A percentile compares a stretch with the other conserved stretches of the same genome.
Evolutionary conservation across 2,888 invertebrate genomes (phyloP).

Genomic region (Shargacucullia verbasci): DNA sequence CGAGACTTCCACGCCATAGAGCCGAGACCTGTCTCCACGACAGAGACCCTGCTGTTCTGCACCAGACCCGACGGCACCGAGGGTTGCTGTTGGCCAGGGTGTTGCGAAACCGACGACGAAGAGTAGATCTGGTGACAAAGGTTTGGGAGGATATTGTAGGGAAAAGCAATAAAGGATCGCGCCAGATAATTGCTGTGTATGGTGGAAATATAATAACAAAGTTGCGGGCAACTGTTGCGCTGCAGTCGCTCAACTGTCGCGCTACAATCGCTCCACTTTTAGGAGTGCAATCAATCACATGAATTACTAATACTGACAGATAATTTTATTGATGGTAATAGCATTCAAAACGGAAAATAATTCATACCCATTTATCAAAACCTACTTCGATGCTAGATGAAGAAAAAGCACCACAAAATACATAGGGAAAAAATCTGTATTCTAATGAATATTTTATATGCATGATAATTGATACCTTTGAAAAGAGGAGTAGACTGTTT

Average conservation of each 20-base stretch:
- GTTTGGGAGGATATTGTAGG: constrained; percentile 4
- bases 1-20: constrained; percentile 97
- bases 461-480: too few relatives aligned
- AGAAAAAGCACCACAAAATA: too few relatives aligned
- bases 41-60: constrained; percentile 95
- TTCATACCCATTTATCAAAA: too few relatives aligned
- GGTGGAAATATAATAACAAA: neutral
- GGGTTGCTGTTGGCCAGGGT: constrained; percentile 93
- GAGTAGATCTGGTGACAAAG: constrained; percentile 63
- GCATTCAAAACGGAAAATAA: too few relatives aligned
- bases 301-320: too few relatives aligned
- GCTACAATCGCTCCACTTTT: constrained; percentile 6
- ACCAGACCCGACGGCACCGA: constrained; percentile 95
- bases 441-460: too few relatives aligned
- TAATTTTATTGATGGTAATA: too few relatives aligned
- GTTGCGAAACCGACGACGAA: constrained; percentile 85
- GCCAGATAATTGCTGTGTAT: neutral
- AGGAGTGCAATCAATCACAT: too few relatives aligned
- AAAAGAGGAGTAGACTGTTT: too few relatives aligned
- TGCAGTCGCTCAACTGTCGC: neutral
- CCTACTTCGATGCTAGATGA: too few relatives aligned
- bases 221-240: neutral
- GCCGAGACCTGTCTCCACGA: constrained; percentile 91
- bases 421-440: too few relatives aligned
- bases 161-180: neutral